phyloP scores from a whole-genome alignment of 2,797 vertebrate genomes.

The Sarcophilus harrisii region DNA sequence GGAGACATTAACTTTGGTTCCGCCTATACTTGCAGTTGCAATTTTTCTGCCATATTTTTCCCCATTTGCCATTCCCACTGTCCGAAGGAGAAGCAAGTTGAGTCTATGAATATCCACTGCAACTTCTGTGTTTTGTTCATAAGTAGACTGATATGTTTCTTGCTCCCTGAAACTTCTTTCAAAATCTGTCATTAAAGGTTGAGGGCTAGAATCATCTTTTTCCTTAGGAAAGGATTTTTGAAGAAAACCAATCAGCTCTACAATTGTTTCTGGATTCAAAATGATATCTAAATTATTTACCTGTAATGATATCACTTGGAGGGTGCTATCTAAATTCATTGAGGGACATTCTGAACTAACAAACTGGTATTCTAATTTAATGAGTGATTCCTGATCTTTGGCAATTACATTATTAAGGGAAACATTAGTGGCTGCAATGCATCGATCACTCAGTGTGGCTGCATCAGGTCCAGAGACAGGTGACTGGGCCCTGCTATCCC shows the following conservation, averaged over 20 bases:
- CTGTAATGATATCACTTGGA: conserved; percentile 95
- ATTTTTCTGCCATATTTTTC: conserved; percentile 96
- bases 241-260: conserved; percentile 96
- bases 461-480: conserved; percentile 84
- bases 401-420: conserved; percentile 68
- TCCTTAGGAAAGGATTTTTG: conserved; percentile 98
- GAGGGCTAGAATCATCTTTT: conserved; percentile 87
- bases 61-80: conserved; percentile 89
- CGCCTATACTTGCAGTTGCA: conserved; percentile 96
- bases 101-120: conserved; percentile 97
- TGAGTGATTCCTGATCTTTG: conserved; percentile 94
- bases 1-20: conserved; percentile 96
- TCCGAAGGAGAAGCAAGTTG: conserved; percentile 95
- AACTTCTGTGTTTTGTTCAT: conserved; percentile 94
- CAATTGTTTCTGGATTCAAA: conserved; percentile 98
- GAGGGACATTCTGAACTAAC: conserved; percentile 97
- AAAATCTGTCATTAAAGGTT: conserved; percentile 82
- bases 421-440: conserved; percentile 79
- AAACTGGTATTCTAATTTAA: conserved; percentile 98
- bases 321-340: conserved; percentile 95
- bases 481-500: conserved; percentile 93
- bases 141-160: conserved; percentile 91
- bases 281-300: conserved; percentile 99
- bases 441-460: conserved; percentile 77
- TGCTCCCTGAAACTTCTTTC: conserved; percentile 85